Percentiles rank a stretch among this genome's conserved stretches.
Evolutionary conservation across 1,140 invertebrate genomes (phyloP).

Genomic region (Ganaspis sp.): DNA sequence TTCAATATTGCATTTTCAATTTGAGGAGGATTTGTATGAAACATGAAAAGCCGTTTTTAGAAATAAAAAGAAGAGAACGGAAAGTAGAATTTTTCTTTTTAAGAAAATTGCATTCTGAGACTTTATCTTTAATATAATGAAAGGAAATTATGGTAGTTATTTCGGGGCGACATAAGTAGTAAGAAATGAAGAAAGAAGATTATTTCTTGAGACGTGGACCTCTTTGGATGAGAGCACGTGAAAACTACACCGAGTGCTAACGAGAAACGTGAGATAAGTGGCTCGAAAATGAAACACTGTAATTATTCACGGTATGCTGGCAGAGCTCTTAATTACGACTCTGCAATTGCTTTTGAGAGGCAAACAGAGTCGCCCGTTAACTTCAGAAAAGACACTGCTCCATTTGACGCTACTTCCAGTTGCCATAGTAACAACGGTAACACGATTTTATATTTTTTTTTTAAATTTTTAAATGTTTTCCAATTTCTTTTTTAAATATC

Average conservation of each 20-base stretch:
- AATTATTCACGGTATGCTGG: constrained; percentile 28
- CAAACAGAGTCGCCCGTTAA: constrained; percentile 12
- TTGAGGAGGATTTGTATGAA: no score
- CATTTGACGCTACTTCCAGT: neutral
- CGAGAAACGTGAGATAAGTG: constrained; percentile 29
- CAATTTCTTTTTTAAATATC: no score
- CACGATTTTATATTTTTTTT: neutral
- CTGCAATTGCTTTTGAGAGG: constrained; percentile 30
- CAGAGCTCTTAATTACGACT: constrained; percentile 27
- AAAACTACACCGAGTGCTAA: constrained; percentile 22
- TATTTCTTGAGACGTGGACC: constrained; percentile 1
- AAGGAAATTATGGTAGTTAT: neutral
- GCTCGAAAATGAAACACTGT: constrained; percentile 39
- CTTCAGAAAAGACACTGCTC: neutral
- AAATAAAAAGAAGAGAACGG: no score
- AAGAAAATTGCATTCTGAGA: neutral
- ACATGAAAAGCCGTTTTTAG: no score
- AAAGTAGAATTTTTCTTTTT: no score
- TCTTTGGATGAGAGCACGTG: constrained; percentile 13
- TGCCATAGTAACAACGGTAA: neutral
- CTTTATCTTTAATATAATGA: no score
- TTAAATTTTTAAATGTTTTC: no score
- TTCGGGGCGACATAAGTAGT: neutral
- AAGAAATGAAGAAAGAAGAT: neutral
- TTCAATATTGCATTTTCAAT: no score